Conservation (phyloP, 2,797 vertebrate species). For the Austrolebias charrua region DNA sequence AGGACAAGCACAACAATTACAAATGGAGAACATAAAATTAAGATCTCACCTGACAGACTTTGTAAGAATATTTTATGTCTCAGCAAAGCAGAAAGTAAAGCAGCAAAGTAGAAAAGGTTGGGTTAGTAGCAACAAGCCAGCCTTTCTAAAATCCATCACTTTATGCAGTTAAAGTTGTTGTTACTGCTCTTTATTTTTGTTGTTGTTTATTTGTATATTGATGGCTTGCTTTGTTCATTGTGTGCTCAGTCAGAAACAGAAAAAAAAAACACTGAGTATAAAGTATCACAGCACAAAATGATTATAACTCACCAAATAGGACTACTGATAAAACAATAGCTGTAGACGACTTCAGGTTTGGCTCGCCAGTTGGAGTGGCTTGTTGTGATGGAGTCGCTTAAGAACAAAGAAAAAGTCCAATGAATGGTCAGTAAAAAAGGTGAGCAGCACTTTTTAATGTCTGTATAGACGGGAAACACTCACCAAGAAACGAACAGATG, state of each 20-base stretch:
- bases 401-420: background rate
- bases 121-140: constrained; percentile 10
- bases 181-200: background rate
- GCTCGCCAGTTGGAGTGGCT: background rate
- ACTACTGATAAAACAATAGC: background rate
- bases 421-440: constrained; percentile 12
- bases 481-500: background rate
- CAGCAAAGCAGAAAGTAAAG: constrained; percentile 4
- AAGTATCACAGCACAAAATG: background rate
- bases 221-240: background rate
- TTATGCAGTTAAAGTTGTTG: background rate
- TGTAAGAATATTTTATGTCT: background rate
- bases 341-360: accelerated
- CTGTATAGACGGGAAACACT: constrained; percentile 2
- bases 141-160: background rate
- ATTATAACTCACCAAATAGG: constrained; percentile 20
- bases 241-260: background rate
- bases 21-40: background rate
- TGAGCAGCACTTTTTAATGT: background rate
- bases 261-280: background rate
- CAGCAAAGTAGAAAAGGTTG: background rate
- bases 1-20: background rate
- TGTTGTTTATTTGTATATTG: too few species aligned
- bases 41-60: constrained; percentile 18
- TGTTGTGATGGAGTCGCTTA: background rate